Evolutionary conservation across 2,888 invertebrate species (phyloP), one percentile per base, ranked within the genome.

Genomic region (Agriopis marginaria): DNA sequence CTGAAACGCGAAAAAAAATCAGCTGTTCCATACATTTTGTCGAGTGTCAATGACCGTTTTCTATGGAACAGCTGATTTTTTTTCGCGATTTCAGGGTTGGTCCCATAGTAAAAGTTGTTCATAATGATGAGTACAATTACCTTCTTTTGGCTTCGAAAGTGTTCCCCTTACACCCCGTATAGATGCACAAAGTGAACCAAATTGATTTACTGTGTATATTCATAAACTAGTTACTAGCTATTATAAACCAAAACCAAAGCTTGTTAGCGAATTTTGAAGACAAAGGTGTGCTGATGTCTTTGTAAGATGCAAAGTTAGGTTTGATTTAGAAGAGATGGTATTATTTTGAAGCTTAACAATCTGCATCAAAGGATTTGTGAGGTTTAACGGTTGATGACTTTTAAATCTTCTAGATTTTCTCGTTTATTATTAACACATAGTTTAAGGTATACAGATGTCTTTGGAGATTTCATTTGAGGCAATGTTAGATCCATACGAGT

Each of bases 251-350:
- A 45, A 62, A 53, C 59, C 49, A 40, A 53, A 59, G 53, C 68
- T 68, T 63, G 56, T 51, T 54, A 54, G 39, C 1, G 49, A 54
- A 42, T 63, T 62, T 61, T 17, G 54, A 7, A 39, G 53, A 63
- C 68, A 63, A 59, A 68, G 59, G 63, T 63, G 32, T 7, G 59
- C 23, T 23, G 53, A 54, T 63, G 59, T 44, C 63, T 63, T 59
- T 49, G 62, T 54, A 50, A 45, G 56, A 51, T 23, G 40, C 49
- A 55, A 56, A 49, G 56, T 61, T 54, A 55, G 39, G 17, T 51
- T 54, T 45, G 60, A 51, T 51, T 62, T 45, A 56, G 17, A 63
- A 42, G 10, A 56, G 17, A 17, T 4, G 63, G 66, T 55, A 55
- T 45, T 51, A 62, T 44, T 45, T 12, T 7, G n/a, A 44, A 23